Percentiles rank a stretch among this genome's conserved stretches.
phyloP scores from a whole-genome alignment of 2,888 invertebrate genomes.

The Gastracanthus pulcherrimus region DNA sequence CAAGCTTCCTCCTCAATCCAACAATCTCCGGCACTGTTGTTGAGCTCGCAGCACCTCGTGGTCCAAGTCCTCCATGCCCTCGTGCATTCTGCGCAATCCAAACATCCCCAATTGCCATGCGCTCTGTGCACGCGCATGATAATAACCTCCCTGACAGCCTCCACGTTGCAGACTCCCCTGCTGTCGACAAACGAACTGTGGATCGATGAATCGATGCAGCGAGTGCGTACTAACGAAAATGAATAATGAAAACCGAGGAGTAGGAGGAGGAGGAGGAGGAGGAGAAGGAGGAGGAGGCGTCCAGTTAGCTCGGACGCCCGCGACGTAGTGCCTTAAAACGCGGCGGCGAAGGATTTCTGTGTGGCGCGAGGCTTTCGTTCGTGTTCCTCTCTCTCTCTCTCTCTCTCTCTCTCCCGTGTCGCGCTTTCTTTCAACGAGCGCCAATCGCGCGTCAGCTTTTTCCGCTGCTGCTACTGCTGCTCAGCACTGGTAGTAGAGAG shows the following conservation, averaged over 20 bases:
- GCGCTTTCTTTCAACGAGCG: conserved; percentile 46
- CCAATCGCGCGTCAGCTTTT: conserved; percentile 53
- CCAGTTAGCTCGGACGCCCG: conserved; percentile 50
- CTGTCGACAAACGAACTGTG: too few species aligned
- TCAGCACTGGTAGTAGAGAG: not conserved
- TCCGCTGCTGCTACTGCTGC: conserved; percentile 12
- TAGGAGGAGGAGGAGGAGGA: not conserved
- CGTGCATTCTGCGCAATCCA: too few species aligned
- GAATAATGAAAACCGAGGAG: not conserved
- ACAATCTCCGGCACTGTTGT: too few species aligned
- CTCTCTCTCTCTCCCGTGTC: conserved; percentile 23
- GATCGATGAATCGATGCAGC: not conserved
- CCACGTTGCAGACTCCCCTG: too few species aligned
- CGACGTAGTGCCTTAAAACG: conserved; percentile 53
- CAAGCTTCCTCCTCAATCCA: too few species aligned
- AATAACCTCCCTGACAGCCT: too few species aligned
- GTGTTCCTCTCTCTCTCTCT: conserved; percentile 27
- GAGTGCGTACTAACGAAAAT: not conserved
- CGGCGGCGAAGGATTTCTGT: not conserved
- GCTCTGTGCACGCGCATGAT: too few species aligned
- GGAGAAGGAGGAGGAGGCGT: conserved; percentile 26
- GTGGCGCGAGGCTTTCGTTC: not conserved
- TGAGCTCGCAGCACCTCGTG: too few species aligned
- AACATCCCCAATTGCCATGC: too few species aligned
- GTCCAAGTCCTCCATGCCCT: too few species aligned